Evolutionary conservation across 1,140 invertebrate species (phyloP), one percentile per base, ranked within the genome.

Genomic region (Drosophila albomicans): DNA sequence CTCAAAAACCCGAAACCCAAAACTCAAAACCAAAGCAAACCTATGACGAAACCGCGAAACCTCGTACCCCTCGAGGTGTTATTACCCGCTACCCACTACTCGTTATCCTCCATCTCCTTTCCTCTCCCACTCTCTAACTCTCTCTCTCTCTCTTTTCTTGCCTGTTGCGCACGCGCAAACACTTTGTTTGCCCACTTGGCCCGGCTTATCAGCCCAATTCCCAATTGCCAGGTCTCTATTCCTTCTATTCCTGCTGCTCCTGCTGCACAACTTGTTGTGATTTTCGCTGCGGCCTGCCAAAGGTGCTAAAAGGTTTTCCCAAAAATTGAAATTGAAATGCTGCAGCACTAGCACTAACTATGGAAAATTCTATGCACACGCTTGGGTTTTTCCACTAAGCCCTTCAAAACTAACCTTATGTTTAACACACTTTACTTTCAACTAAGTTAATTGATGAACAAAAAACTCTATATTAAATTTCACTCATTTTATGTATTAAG

Each of bases 251-350:
- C n/a, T 41, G 7, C 54, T 20, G n/a, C 16, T 11, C 1, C 45
- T 66, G 11, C 32, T 58, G 78, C 62, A 64, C 72, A 87, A 88
- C 82, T 87, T 87, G 82, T 88, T 87, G 69, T 77, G 72, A 87
- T 87, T 87, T 86, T 56, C 25, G 56, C 78, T 73, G 79, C 25
- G 76, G 65, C 51, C 78, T 41, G 80, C 15, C 77, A 48, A 72
- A 88, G 74, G 84, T 88, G 84, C 85, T 88, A 88, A 88, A 89
- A 88, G 85, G 85, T 88, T 88, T 88, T 88, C 48, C 73, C 68
- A 20, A 71, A 59, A 38, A 4, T 2, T 25, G 20, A 25, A 25
- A 25, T 25, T 25, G 10, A 45, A 41, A 32, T 41, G 20, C 25
- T 35, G 13, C 8, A 35, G 15, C 52, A 32, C 15, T 8, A 48